Base-by-base conservation (phyloP, 2,888 invertebrate species). In the Tromatobia lineatoria region DNA sequence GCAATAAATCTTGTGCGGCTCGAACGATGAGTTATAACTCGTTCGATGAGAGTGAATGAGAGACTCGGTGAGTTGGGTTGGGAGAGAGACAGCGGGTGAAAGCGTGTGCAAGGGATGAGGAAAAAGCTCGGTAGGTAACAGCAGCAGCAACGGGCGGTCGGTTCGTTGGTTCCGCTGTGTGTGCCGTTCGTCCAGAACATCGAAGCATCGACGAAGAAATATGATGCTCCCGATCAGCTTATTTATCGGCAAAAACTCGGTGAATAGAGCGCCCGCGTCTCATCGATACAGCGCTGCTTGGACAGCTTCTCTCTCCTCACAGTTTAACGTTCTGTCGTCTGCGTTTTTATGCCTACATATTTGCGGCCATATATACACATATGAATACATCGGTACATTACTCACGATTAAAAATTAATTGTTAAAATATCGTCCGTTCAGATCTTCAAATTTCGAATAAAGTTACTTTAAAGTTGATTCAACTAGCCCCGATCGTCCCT, bases 151-250 rank as follows among this genome's bases (percentile, higher is more conserved):
- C 34, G 54, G 64, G 25, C 64, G 64, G 38, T 29, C 61, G 66
- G 67, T 71, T 59, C 52, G 78, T 83, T 52, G 38, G 38, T 70
- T 85, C 70, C 52, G 73, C 23, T 66, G 38, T 67, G 80, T 29
- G 34, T 67, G 67, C 52, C 42, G 42, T 67, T 77, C 67, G 42
- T 54, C 18, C 77, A 47, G 85, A 81, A 82, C 80, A 85, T 80
- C 75, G 69, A 67, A 77, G 67, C 77, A 77, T 25, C 87, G 87
- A 87, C 88, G 87, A 91, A 91, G 91, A 91, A 91, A 90, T 90
- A 91, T 89, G 91, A 89, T 88, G 86, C 82, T 80, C 83, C 81
- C 79, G 88, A 83, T 87, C 87, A 88, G 89, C 86, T 90, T 91
- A 91, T 91, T 90, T 91, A 91, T 90, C 88, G 89, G 84, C 85